These are phyloP conservation scores for Eonycteris spelaea DNA, from an alignment of 2,113 vertebrate species.

Conservation along the genomic window DNA sequence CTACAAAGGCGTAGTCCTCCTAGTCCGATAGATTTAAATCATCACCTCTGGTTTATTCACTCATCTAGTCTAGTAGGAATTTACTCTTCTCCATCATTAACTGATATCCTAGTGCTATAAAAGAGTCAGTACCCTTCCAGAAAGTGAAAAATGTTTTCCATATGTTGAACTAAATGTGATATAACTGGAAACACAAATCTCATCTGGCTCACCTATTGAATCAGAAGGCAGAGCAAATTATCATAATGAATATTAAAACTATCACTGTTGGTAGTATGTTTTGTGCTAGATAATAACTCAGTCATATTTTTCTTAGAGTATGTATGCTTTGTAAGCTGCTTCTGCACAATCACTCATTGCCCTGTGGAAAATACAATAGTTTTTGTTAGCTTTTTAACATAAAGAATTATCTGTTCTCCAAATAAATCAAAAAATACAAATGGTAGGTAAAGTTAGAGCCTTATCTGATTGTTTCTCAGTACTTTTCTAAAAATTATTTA, in stretches of 20 bases:
- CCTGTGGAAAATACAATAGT: background rate
- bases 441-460: background rate
- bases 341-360: background rate
- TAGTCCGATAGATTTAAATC: background rate
- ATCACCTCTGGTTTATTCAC: background rate
- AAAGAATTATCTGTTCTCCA: background rate
- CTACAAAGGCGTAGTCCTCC: background rate
- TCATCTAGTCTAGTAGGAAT: background rate
- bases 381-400: background rate
- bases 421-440: background rate
- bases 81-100: slow-evolving; percentile 27
- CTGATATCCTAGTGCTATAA: slow-evolving; percentile 45
- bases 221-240: background rate
- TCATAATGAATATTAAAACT: background rate
- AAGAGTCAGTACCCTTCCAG: slow-evolving; percentile 37
- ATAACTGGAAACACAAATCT: slow-evolving; percentile 47
- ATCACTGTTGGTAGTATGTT: background rate
- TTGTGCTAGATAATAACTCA: background rate
- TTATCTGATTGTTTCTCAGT: background rate
- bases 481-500: background rate
- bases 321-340: background rate
- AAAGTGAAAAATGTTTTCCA: slow-evolving; percentile 57
- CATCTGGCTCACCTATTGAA: slow-evolving; percentile 17
- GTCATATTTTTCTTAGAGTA: background rate
- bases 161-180: slow-evolving; percentile 42